These are phyloP conservation scores for Orbicella faveolata DNA, from an alignment of 64 coral and sea anemone genomes.

Conservation along the genomic window DNA sequence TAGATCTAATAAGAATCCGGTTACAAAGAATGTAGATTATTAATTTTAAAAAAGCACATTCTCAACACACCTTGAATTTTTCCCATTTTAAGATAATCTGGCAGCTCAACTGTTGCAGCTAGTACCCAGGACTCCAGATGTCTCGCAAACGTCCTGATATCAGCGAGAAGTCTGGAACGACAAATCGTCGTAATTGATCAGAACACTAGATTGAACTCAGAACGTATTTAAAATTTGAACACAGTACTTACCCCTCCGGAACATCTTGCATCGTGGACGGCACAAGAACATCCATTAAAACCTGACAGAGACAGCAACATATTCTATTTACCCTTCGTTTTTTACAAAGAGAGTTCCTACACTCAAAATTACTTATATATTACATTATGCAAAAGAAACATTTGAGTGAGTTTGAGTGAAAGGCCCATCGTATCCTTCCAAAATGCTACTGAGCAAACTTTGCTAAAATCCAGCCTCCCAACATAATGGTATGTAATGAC, in stretches of 20 bases:
- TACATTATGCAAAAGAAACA: no score
- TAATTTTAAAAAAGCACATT: background rate
- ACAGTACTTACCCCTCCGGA: constrained; percentile 68
- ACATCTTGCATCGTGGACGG: constrained; percentile 97
- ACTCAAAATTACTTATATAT: no score
- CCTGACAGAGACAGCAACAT: constrained; percentile 8
- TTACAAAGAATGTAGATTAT: background rate
- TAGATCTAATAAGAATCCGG: background rate
- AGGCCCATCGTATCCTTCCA: no score
- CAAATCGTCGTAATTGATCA: background rate
- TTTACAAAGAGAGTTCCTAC: background rate
- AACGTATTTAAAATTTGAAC: background rate
- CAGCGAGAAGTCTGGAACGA: constrained; percentile 73
- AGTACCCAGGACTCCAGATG: constrained; percentile 93
- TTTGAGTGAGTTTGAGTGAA: no score
- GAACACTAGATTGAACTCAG: background rate
- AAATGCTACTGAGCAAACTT: no score
- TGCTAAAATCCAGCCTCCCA: no score
- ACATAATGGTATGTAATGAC: background rate
- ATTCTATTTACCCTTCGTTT: no score
- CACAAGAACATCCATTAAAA: constrained; percentile 93
- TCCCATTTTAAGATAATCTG: constrained; percentile 89
- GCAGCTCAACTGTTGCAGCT: constrained; percentile 73
- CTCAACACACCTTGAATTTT: constrained; percentile 85
- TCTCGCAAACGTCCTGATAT: constrained; percentile 90